Conservation (phyloP, 2,797 vertebrate genomes). For the Anableps anableps region DNA sequence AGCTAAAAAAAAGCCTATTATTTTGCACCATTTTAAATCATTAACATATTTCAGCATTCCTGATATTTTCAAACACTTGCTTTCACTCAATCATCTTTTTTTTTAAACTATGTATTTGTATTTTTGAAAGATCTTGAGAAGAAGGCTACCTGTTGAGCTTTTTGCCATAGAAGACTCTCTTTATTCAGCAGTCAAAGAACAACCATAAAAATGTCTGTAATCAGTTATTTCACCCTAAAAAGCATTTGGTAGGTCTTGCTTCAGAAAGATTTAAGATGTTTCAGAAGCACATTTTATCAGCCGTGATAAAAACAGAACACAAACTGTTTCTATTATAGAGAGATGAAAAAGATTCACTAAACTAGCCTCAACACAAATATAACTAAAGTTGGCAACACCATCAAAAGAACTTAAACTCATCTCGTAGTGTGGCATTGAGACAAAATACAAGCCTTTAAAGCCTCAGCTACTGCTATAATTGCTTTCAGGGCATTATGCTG, state of each 20-base stretch:
- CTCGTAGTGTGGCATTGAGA: neutral
- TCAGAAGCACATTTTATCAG: neutral
- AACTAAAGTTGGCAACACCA: neutral
- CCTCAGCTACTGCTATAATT: neutral
- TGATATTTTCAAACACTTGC: too few species aligned
- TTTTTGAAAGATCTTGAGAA: neutral
- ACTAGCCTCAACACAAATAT: neutral
- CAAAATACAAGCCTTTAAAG: neutral
- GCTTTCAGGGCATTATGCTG: neutral
- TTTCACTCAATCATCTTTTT: too few species aligned
- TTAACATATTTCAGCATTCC: neutral
- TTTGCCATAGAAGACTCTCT: neutral
- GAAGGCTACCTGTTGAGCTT: neutral
- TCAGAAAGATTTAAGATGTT: neutral
- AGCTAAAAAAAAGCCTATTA: neutral
- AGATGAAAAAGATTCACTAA: neutral
- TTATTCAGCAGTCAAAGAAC: neutral
- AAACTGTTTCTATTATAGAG: neutral
- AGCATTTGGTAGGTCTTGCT: neutral
- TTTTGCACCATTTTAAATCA: neutral
- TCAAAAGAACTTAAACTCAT: neutral
- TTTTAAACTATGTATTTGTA: neutral
- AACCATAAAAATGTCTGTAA: neutral
- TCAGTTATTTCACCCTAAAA: neutral
- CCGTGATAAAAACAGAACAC: neutral